Evolutionary conservation across 2,888 invertebrate species (phyloP).

Genomic region (Timandra comae): DNA sequence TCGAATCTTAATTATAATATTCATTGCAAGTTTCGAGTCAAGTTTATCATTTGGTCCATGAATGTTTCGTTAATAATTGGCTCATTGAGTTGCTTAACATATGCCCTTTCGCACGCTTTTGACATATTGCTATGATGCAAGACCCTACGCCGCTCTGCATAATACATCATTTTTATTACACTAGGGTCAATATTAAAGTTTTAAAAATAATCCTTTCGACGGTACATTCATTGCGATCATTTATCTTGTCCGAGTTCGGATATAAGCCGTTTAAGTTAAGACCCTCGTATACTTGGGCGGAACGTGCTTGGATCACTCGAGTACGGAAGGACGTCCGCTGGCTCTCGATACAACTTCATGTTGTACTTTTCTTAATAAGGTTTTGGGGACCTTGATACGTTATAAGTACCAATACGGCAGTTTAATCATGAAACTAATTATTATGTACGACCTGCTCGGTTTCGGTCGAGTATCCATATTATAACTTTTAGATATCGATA

Average conservation of each 20-base stretch:
- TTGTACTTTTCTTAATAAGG: too few species aligned
- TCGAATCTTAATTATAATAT: too few species aligned
- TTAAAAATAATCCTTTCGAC: constrained; percentile 21
- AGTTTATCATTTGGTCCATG: constrained; percentile 20
- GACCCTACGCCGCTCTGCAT: constrained; percentile 16
- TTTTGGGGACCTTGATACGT: too few species aligned
- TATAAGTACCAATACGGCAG: too few species aligned
- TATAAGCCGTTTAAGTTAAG: constrained; percentile 13
- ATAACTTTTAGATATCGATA: too few species aligned
- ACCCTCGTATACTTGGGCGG: constrained; percentile 5
- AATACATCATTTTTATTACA: constrained; percentile 23
- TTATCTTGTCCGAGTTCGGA: constrained; percentile 19
- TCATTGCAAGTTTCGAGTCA: not conserved
- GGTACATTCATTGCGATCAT: constrained; percentile 18
- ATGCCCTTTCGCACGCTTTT: constrained; percentile 58
- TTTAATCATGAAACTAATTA: too few species aligned
- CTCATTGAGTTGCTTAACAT: constrained; percentile 35
- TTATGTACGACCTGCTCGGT: too few species aligned
- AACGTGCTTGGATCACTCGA: not conserved
- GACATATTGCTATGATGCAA: constrained; percentile 54
- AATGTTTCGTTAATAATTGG: constrained; percentile 28
- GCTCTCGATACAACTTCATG: constrained; percentile 13
- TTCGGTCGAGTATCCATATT: too few species aligned
- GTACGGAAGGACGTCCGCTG: constrained; percentile 14
- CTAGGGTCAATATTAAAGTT: constrained; percentile 15